Percentiles rank a stretch among this genome's conserved stretches.
These are phyloP conservation scores for Osmerus mordax DNA, from an alignment of 2,113 vertebrate genomes.

Conservation along the genomic window DNA sequence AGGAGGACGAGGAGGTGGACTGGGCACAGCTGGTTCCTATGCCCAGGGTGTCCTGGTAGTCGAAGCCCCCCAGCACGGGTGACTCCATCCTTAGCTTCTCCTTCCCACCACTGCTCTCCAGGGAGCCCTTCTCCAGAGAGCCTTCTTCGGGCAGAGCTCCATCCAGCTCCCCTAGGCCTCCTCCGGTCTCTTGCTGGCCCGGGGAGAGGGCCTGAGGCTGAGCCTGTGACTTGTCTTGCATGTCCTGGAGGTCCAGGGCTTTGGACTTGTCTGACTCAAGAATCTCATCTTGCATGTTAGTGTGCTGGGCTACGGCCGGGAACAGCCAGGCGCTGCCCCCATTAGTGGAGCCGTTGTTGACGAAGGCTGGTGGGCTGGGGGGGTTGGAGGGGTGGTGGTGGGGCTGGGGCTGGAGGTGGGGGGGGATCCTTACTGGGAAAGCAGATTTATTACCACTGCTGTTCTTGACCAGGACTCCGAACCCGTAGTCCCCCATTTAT, in stretches of 20 bases:
- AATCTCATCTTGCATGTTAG: conserved; percentile 98
- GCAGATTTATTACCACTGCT: conserved; percentile 95
- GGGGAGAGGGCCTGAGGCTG: conserved; percentile 83
- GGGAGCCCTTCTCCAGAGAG: conserved; percentile 81
- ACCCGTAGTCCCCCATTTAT: conserved; percentile 99
- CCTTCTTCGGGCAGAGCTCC: conserved; percentile 84
- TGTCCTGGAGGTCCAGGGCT: conserved; percentile 90
- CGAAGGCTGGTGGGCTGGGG: conserved; percentile 91
- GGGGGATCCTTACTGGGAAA: conserved; percentile 97
- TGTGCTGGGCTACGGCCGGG: conserved; percentile 87
- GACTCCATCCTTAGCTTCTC: conserved; percentile 94
- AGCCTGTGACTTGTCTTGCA: conserved; percentile 82
- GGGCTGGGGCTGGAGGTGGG: conserved; percentile 95
- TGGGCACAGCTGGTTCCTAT: conserved; percentile 86
- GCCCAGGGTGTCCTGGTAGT: conserved; percentile 92
- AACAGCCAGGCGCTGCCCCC: conserved; percentile 97
- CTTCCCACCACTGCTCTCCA: conserved; percentile 85
- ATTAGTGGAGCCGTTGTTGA: conserved; percentile 95
- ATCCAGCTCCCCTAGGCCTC: conserved; percentile 86
- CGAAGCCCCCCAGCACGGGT: conserved; percentile 90
- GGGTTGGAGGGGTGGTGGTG: conserved; percentile 88
- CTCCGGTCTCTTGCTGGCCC: conserved; percentile 84
- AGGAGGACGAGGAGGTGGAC: conserved; percentile 89
- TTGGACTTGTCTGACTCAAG: conserved; percentile 96
- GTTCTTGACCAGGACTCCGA: conserved; percentile 99